Conservation (phyloP, 2,888 invertebrate species). For the Melieria omissa region DNA sequence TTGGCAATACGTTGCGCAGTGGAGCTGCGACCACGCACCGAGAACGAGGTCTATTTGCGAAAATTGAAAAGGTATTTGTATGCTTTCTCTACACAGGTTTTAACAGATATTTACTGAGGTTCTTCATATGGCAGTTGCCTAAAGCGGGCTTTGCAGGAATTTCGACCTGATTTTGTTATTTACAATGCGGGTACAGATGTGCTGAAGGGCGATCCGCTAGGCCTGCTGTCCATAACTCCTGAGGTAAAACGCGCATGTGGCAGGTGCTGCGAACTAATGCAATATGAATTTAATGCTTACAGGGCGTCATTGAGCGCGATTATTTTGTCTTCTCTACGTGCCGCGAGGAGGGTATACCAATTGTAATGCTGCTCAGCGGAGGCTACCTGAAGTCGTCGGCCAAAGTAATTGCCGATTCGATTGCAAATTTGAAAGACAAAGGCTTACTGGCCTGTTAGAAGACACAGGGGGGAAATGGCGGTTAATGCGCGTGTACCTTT, state of each 20-base stretch:
- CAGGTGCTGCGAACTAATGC: background rate
- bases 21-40: conserved; percentile 73
- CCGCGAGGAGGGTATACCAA: conserved; percentile 74
- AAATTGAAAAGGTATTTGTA: conserved; percentile 70
- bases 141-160: conserved; percentile 75
- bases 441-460: conserved; percentile 68
- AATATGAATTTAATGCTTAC: conserved; percentile 51
- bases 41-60: conserved; percentile 77
- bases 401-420: conserved; percentile 84
- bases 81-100: background rate
- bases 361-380: conserved; percentile 89
- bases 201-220: conserved; percentile 81
- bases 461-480: background rate
- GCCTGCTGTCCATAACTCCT: conserved; percentile 76
- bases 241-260: conserved; percentile 67
- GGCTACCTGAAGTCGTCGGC: conserved; percentile 85
- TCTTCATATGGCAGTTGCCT: conserved; percentile 72
- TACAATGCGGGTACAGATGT: conserved; percentile 95
- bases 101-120: conserved; percentile 18
- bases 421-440: conserved; percentile 77
- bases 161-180: conserved; percentile 82
- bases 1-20: conserved; percentile 77
- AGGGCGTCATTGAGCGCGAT: conserved; percentile 88
- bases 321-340: conserved; percentile 83
- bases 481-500: too few relatives aligned